These are phyloP conservation scores for Pyrgilauda ruficollis DNA, from an alignment of 2,113 vertebrate genomes.

Conservation along the genomic window DNA sequence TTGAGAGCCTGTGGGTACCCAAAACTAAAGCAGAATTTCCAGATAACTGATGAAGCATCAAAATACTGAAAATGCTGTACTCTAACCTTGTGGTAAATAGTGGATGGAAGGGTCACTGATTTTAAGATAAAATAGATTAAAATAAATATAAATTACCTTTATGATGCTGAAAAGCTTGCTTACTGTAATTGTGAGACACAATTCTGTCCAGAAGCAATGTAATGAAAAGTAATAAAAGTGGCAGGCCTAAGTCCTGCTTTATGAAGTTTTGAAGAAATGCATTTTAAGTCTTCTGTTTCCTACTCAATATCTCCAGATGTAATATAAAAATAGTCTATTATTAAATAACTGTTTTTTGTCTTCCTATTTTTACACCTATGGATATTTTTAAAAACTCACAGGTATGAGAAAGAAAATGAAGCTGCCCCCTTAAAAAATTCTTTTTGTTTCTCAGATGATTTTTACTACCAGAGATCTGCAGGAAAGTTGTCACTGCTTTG, in stretches of 20 bases:
- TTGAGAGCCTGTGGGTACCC: background rate
- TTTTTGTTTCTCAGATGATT: background rate
- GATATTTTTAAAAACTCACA: background rate
- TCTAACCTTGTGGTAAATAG: background rate
- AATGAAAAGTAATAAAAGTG: conserved; percentile 19
- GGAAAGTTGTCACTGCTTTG: background rate
- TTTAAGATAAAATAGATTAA: background rate
- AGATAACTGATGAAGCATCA: conserved; percentile 11
- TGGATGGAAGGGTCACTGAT: background rate
- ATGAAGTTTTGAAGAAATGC: background rate
- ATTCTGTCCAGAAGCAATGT: background rate
- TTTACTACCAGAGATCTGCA: background rate
- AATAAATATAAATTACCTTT: conserved; percentile 15
- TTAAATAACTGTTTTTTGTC: background rate
- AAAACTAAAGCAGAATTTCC: conserved; percentile 16
- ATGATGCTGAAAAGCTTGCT: background rate
- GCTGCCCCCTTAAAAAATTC: background rate
- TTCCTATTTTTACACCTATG: background rate
- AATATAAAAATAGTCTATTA: background rate
- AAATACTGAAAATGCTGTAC: background rate
- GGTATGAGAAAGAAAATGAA: background rate
- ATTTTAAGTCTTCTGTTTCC: background rate
- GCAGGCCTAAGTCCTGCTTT: background rate
- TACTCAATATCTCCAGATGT: background rate
- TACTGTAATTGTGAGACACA: background rate